Evolutionary conservation across 30 jellyfish, hydroid and myxozoan genomes (phyloP), one percentile per base, ranked within the genome.

Genomic region (Aurelia coerulea): DNA sequence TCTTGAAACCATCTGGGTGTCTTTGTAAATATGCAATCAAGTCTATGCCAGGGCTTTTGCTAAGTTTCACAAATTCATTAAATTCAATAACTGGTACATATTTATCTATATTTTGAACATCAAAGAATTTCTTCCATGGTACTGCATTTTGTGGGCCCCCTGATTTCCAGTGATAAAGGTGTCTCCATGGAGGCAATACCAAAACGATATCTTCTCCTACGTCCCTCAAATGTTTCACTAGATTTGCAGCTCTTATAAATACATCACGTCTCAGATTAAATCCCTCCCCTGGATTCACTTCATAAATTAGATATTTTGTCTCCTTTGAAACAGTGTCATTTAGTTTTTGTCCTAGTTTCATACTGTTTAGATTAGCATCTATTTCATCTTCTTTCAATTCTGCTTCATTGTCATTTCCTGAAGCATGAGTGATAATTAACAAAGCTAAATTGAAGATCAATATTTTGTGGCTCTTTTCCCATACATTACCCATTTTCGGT

Each of bases 111-210:
- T 84, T 83, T 9, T 83, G 74, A 31, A 90, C 60, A 68, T 90
- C 99, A 75, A 95, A 95, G 51, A 95, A 95, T 18, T 52, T 74
- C 51, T 78, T 84, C 99, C 99, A 95, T 3, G 97, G 97, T 31
- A 78, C 39, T n/a, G 93, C 99, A 65, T 75, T 76, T 53, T 90
- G 97, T 13, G 56, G 46, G 2, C 62, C 42, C 42, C 75, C 78
- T 62, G 97, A 84, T 62, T 68, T 81, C 99, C 99, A 95, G 68
- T 95, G 99, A 66, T 89, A 95, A 13, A 95, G 92, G 32, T 65
- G 95, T 67, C 96, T 89, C 99, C 99, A 95, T 15, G 99, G 99
- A 0, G 99, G 97, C 46, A 95, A 76, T 19, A 95, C 99, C 7
- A 95, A 84, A 72, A 95, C 84, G 92, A 97, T 70, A 23, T 90